Evolutionary conservation across 92 coral and sea anemone species (phyloP), one percentile per base, ranked within the genome.

Genomic region (Porites evermanni): DNA sequence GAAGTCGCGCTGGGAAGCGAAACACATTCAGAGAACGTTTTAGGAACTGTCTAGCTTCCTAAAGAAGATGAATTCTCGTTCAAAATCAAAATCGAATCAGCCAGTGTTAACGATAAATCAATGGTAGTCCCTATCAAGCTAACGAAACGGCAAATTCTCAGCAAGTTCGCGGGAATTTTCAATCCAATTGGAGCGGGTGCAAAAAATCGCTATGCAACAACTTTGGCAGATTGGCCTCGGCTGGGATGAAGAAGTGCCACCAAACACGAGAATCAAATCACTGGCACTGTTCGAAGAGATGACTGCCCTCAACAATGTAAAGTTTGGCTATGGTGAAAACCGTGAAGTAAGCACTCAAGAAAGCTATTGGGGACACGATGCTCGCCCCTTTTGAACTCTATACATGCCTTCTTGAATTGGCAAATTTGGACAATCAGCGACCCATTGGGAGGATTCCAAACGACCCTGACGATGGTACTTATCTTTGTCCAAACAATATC

Each of bases 341-440:
- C 23, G 38, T 56, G 8, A 86, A 81, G 88, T 7, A 23, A 44
- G 87, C 90, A 4, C 73, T 90, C 9, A 80, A 86, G 87, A 90
- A 90, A 84, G 74, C 83, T 65, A 85, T 75, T 81, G 82, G 93
- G 10, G 90, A 93, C 20, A 10, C 82, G 21, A 53, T 77, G 4
- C 72, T 93, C 19, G 84, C 89, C 24, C 95, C 93, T 12, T 89
- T 93, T 24, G 87, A 93, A 66, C 78, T 93, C 21, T 89, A 92
- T 60, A 89, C 91, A 1, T 86, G 89, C 21, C 79, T 92, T 1
- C 59, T 89, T 16, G 87, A 92, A 32, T 84, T 77, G 4, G 78
- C 91, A 58, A 92, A 89, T 78, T 5, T 89, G 6, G 92, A 86
- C 38, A 92, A 92, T 50, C 88, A 86, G 65, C 69, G 91, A 69